phyloP scores from a whole-genome alignment of 1,140 invertebrate species.

The Mylabris phalerata region DNA sequence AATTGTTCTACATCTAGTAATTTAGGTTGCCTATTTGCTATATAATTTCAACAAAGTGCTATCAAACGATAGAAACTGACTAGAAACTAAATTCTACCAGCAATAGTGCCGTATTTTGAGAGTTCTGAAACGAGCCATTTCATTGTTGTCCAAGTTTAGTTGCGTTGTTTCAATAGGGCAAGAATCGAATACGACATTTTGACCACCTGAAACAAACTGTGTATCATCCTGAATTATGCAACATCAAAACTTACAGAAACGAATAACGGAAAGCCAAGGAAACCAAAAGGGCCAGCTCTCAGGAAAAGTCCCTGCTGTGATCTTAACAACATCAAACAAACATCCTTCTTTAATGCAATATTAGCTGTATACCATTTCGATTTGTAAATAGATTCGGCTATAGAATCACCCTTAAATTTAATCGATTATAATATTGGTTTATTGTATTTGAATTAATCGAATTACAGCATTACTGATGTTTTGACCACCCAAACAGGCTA shows the following conservation, averaged over 20 bases:
- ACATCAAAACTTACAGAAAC: background rate
- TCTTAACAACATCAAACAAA: background rate
- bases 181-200: slow-evolving; percentile 7
- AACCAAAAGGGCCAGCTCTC: slow-evolving; percentile 1
- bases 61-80: too few relatives aligned
- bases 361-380: slow-evolving; percentile 1
- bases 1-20: too few relatives aligned
- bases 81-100: too few relatives aligned
- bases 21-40: too few relatives aligned
- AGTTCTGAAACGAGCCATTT: too few relatives aligned
- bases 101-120: too few relatives aligned
- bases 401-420: background rate
- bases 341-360: background rate
- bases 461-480: background rate
- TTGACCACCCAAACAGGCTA: slow-evolving; percentile 1
- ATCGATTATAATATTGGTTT: too few relatives aligned
- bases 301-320: background rate
- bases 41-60: too few relatives aligned
- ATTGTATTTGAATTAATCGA: too few relatives aligned
- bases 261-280: slow-evolving; percentile 1
- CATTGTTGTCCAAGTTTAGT: too few relatives aligned
- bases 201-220: slow-evolving; percentile 1
- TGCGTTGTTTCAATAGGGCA: background rate
- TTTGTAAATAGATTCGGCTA: slow-evolving; percentile 1
- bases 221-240: background rate